A percentile compares a stretch with the other conserved stretches of the same genome.
phyloP scores from a whole-genome alignment of 2,888 invertebrate genomes.

The Caenorhabditis drosophilae region DNA sequence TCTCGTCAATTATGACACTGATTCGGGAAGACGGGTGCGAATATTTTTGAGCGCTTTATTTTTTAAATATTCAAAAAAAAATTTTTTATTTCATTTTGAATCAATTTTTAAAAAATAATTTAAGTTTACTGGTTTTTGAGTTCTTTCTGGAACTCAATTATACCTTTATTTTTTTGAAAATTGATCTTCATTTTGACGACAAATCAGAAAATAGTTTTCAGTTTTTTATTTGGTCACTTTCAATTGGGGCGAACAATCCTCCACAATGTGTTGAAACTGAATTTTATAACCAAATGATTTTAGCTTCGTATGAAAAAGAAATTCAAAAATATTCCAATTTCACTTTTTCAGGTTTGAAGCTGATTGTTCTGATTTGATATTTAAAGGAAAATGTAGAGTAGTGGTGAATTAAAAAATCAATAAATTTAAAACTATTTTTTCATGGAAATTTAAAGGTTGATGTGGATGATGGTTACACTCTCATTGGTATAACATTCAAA shows the following conservation, averaged over 20 bases:
- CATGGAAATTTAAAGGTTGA: too few relatives aligned
- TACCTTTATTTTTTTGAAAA: background rate
- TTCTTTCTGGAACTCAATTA: background rate
- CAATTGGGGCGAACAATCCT: conserved; percentile 33
- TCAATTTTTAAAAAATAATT: background rate
- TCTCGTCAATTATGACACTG: conserved; percentile 27
- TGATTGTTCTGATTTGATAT: conserved; percentile 36
- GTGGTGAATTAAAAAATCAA: conserved; percentile 14
- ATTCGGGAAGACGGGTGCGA: conserved; percentile 33
- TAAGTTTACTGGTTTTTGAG: background rate
- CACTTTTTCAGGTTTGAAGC: conserved; percentile 25
- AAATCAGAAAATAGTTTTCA: conserved; percentile 7
- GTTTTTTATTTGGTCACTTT: conserved; percentile 36
- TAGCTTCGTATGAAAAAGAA: conserved; percentile 13
- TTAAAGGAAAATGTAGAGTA: conserved; percentile 28
- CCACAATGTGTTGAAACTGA: conserved; percentile 32
- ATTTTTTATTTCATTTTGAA: background rate
- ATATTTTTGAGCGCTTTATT: background rate
- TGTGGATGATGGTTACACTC: conserved; percentile 32
- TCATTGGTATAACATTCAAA: conserved; percentile 39
- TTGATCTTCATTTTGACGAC: background rate
- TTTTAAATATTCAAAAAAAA: background rate
- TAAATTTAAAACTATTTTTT: background rate
- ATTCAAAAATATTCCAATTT: background rate
- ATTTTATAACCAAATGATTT: conserved; percentile 25